Evolutionary conservation across 2,888 invertebrate species (phyloP), one percentile per base, ranked within the genome.

Genomic region (Archips crataeganus): DNA sequence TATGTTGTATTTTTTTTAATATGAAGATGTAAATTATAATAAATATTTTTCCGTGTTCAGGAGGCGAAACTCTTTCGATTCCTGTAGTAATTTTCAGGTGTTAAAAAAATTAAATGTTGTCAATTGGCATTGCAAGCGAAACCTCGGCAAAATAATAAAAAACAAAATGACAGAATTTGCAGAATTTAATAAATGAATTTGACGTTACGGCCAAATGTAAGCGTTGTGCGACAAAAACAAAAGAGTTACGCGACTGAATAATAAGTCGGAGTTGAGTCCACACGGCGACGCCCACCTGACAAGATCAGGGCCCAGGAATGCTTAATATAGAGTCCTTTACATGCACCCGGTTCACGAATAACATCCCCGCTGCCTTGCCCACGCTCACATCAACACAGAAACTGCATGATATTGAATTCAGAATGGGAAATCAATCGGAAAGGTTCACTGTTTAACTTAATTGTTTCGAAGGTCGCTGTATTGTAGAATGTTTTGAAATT

Each of bases 241-340:
- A 89, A 86, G 88, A 85, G 87, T 87, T 85, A 85, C 86, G 88
- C 86, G 86, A 86, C 87, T 85, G 91, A 92, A 92, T 93, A 94
- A 93, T 94, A 94, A 93, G 39, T 90, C 91, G 87, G 87, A 93
- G 89, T 90, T 84, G 88, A 92, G 89, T 90, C 88, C 89, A 90
- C 89, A 89, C 85, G 84, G 85, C 85, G 83, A 59, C 64, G 59
- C 88, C 90, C 91, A 91, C 92, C 93, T 93, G 91, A 88, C 90
- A 90, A 92, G 90, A 90, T 91, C 88, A 90, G 87, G 90, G 85
- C 88, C 86, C 88, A 89, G 92, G 93, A 94, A 94, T 94, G 90
- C 93, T 92, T 93, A 94, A 94, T 94, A 94, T 93, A 93, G 88
- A 90, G 89, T 90, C 91, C 90, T 92, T 93, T 92, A 90, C 91